These are phyloP conservation scores for Scylla paramamosain DNA, from an alignment of 1,140 invertebrate species.

Conservation along the genomic window DNA sequence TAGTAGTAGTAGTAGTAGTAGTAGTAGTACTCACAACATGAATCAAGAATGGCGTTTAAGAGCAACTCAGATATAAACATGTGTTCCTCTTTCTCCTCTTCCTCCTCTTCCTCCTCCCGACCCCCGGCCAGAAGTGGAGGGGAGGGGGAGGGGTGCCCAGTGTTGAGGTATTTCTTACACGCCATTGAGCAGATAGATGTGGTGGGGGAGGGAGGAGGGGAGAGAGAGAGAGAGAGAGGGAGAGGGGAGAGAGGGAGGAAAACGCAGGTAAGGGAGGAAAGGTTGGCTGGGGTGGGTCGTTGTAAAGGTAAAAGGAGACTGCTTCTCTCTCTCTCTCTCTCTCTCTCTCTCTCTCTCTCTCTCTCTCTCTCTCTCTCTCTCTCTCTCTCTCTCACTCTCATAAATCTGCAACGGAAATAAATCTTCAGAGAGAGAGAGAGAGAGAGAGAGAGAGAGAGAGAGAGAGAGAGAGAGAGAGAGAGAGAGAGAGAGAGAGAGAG, in stretches of 20 bases:
- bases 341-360: background rate
- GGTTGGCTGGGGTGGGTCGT: no score
- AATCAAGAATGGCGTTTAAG: background rate
- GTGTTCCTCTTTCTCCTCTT: background rate
- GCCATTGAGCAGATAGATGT: background rate
- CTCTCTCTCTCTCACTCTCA: background rate
- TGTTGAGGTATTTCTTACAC: background rate
- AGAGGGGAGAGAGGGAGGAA: no score
- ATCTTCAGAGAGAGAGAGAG: background rate
- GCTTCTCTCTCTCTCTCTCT: background rate
- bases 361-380: background rate
- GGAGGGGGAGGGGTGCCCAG: background rate
- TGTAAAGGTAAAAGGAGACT: no score
- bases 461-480: background rate
- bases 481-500: background rate
- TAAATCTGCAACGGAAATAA: no score
- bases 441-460: background rate
- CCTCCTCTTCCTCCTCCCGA: background rate
- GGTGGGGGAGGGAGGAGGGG: background rate
- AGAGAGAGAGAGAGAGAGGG: background rate
- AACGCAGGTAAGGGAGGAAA: no score
- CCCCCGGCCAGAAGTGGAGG: background rate
- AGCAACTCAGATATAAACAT: background rate
- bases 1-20: background rate
- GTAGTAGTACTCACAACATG: background rate